Conservation (phyloP, 2,888 invertebrate genomes). For the Lasioglossum calceatum region DNA sequence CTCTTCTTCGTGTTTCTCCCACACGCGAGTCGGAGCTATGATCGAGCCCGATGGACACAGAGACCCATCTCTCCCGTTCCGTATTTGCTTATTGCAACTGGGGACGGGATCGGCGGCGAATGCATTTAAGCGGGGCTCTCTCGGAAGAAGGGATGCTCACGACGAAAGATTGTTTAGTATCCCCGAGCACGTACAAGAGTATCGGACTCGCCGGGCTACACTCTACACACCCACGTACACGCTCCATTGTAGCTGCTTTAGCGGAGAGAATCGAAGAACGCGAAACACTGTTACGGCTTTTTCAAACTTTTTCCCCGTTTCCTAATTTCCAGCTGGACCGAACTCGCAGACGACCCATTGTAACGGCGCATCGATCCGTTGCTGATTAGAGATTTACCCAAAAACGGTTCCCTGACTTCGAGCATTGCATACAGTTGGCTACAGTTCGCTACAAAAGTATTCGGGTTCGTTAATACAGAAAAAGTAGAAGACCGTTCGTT, state of each 20-base stretch:
- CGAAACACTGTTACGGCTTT: background rate
- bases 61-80: slow-evolving; percentile 7
- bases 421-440: background rate
- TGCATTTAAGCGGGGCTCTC: slow-evolving; percentile 50
- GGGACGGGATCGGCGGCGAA: slow-evolving; percentile 25
- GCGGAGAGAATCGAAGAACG: slow-evolving; percentile 30
- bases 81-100: slow-evolving; percentile 47
- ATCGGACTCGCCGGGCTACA: background rate
- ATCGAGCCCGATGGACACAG: slow-evolving; percentile 5
- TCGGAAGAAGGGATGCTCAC: slow-evolving; percentile 39
- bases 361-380: slow-evolving; percentile 7
- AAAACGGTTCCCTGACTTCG: too few relatives aligned
- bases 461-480: background rate
- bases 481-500: background rate
- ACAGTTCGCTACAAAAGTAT: background rate
- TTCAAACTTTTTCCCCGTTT: background rate
- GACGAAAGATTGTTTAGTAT: slow-evolving; percentile 56
- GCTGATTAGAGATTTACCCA: background rate
- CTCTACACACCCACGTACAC: background rate
- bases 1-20: background rate
- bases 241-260: slow-evolving; percentile 11
- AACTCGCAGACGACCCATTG: background rate
- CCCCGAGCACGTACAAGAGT: slow-evolving; percentile 47
- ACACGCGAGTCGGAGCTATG: background rate
- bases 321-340: background rate